phyloP scores from a whole-genome alignment of 2,113 vertebrate genomes.

The Spea bombifrons region DNA sequence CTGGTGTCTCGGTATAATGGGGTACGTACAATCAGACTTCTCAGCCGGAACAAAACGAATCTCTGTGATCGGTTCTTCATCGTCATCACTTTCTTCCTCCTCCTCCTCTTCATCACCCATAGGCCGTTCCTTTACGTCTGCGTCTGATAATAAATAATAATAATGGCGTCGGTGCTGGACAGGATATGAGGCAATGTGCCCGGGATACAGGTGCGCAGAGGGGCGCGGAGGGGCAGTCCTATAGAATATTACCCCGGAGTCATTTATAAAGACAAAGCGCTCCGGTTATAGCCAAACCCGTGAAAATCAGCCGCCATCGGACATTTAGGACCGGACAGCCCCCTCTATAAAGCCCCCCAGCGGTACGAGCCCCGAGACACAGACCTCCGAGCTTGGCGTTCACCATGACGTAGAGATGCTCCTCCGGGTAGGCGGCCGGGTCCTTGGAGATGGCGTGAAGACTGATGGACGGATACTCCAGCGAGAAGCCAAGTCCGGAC shows the following conservation, averaged over 20 bases:
- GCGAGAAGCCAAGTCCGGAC: constrained; percentile 83
- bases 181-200: no score
- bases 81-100: constrained; percentile 62
- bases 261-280: no score
- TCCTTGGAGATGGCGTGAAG: constrained; percentile 93
- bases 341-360: no score
- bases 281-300: no score
- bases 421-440: constrained; percentile 76
- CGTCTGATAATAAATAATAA: constrained; percentile 53
- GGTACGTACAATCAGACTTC: constrained; percentile 83
- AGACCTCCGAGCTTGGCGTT: constrained; percentile 84
- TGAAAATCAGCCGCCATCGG: no score
- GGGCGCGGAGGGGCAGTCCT: no score
- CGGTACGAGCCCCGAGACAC: not conserved
- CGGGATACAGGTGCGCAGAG: no score
- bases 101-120: constrained; percentile 65
- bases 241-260: no score
- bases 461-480: constrained; percentile 93
- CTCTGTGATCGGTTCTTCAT: constrained; percentile 78
- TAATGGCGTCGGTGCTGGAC: no score
- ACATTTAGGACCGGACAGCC: no score
- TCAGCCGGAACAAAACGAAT: constrained; percentile 89
- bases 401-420: constrained; percentile 96
- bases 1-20: not conserved
- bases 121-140: constrained; percentile 73